Evolutionary conservation across 23 tunicate genomes (phyloP).

Genomic region (Clavelina lepadiformis): DNA sequence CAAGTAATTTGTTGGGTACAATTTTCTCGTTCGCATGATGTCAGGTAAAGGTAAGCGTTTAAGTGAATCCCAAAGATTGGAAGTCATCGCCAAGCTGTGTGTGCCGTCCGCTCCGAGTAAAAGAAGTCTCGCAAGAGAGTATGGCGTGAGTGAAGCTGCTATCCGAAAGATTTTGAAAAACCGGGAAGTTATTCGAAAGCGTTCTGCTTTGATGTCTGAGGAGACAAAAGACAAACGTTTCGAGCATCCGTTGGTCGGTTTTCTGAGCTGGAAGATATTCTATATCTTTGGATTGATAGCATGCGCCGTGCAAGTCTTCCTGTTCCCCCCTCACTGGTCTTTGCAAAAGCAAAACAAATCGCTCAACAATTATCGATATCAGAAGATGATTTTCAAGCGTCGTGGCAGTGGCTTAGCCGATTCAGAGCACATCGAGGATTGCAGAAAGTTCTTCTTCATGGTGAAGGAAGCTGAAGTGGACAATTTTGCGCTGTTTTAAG

Average conservation of each 20-base stretch:
- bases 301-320: conserved; percentile 36
- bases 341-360: conserved; percentile 28
- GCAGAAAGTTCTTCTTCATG: conserved; percentile 35
- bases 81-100: no score
- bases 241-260: conserved; percentile 12
- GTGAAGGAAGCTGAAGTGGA: conserved; percentile 49
- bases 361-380: conserved; percentile 21
- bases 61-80: no score
- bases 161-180: no score
- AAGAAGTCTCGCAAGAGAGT: no score
- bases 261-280: conserved; percentile 15
- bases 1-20: no score
- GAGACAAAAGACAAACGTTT: conserved; percentile 1
- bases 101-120: no score
- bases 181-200: conserved; percentile 8
- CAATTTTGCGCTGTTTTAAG: no score
- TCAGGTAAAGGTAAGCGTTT: no score
- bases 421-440: conserved; percentile 39
- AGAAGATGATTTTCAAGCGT: conserved; percentile 27
- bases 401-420: conserved; percentile 52
- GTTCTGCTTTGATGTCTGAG: conserved; percentile 10
- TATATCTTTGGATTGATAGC: conserved; percentile 30
- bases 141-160: no score
- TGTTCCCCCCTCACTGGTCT: conserved; percentile 34
- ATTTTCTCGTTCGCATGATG: no score